Conservation (phyloP, 2,888 invertebrate genomes). For the Drosophila nigricruria region DNA sequence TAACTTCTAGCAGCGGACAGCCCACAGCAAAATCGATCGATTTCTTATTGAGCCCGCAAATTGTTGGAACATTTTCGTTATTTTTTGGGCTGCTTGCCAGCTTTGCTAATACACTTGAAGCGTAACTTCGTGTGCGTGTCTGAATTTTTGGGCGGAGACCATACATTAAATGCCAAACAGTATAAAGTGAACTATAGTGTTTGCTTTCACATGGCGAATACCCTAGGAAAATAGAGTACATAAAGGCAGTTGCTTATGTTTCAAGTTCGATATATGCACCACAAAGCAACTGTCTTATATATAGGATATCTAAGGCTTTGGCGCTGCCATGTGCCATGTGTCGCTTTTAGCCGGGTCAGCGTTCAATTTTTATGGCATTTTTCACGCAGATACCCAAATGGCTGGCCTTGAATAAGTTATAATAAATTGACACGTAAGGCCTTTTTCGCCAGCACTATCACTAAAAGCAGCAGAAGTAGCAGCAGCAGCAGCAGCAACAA, state of each 20-base stretch:
- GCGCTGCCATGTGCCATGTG: slow-evolving; percentile 8
- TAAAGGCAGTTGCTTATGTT: background rate
- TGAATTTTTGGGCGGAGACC: slow-evolving; percentile 15
- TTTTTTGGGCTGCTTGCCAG: slow-evolving; percentile 37
- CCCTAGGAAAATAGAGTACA: slow-evolving; percentile 18
- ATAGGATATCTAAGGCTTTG: background rate
- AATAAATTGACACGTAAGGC: slow-evolving; percentile 79
- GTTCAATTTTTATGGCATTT: slow-evolving; percentile 59
- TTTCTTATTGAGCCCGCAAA: slow-evolving; percentile 43
- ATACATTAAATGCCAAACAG: slow-evolving; percentile 21
- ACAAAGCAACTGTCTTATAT: background rate
- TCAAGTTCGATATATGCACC: background rate
- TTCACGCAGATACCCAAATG: slow-evolving; percentile 71
- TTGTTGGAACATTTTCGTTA: slow-evolving; percentile 21
- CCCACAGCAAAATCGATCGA: slow-evolving; percentile 52
- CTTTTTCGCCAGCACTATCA: slow-evolving; percentile 64
- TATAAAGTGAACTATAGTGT: background rate
- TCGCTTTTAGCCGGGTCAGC: slow-evolving; percentile 36
- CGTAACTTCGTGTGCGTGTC: slow-evolving; percentile 43
- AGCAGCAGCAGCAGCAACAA: slow-evolving; percentile 11
- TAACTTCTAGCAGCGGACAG: slow-evolving; percentile 44
- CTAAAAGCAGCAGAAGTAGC: slow-evolving; percentile 33
- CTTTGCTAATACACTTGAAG: slow-evolving; percentile 65
- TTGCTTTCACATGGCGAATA: slow-evolving; percentile 28
- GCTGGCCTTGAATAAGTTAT: slow-evolving; percentile 78